These are phyloP conservation scores for Aphaenogaster floridana DNA, from an alignment of 1,140 invertebrate species.

Conservation along the genomic window DNA sequence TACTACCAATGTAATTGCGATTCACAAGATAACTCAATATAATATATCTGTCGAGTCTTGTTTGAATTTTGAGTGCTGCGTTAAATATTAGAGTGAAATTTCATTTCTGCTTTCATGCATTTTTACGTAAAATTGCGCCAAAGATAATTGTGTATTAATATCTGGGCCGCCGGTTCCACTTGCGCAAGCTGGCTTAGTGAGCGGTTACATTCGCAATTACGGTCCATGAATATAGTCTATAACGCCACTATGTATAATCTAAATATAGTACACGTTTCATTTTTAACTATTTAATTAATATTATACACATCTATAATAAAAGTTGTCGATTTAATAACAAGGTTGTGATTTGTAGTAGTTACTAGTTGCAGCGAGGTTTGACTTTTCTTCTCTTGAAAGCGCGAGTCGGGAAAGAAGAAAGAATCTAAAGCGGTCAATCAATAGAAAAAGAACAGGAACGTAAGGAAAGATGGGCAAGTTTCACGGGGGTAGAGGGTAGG, in stretches of 20 bases:
- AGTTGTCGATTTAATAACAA: not conserved
- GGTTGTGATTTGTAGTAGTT: slow-evolving; percentile 30
- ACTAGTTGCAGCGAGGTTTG: too few relatives aligned
- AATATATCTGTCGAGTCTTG: not conserved
- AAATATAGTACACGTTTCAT: not conserved
- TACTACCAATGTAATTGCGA: slow-evolving; percentile 15
- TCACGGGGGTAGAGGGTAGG: slow-evolving; percentile 12
- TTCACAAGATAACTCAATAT: not conserved
- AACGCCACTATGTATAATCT: not conserved
- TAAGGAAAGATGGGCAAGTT: slow-evolving; percentile 34
- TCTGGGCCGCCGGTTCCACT: slow-evolving; percentile 12
- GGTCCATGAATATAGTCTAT: slow-evolving; percentile 23
- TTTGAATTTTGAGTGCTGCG: slow-evolving; percentile 30
- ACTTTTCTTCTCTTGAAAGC: not conserved
- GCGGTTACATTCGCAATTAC: not conserved
- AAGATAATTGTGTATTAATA: slow-evolving; percentile 32
- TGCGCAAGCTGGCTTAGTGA: slow-evolving; percentile 6
- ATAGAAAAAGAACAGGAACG: slow-evolving; percentile 39
- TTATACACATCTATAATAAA: not conserved
- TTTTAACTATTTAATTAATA: slow-evolving; percentile 22
- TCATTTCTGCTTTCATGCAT: slow-evolving; percentile 29
- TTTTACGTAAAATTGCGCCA: slow-evolving; percentile 24
- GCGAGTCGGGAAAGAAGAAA: not conserved
- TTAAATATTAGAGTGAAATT: slow-evolving; percentile 44
- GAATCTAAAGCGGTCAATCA: slow-evolving; percentile 29